Percentiles rank a stretch among this genome's conserved stretches.
Evolutionary conservation across 2,888 invertebrate genomes (phyloP).

Genomic region (Odontothrips loti): DNA sequence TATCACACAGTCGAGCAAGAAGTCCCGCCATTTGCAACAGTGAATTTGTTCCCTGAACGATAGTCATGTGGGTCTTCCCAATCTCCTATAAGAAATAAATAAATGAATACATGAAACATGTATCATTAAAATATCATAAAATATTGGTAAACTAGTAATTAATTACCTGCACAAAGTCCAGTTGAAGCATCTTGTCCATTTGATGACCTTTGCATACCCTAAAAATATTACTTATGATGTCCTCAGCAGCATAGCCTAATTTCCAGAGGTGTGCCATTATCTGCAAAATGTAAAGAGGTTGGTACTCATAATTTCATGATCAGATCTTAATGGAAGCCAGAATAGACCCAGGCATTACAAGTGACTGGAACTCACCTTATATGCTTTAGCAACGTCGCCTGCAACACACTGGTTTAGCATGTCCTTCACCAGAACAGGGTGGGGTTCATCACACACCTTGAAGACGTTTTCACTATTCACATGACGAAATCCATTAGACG

Average conservation of each 20-base stretch:
- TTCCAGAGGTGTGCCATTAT: constrained; percentile 84
- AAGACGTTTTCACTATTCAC: constrained; percentile 94
- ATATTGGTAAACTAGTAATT: constrained; percentile 2
- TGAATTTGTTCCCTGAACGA: constrained; percentile 81
- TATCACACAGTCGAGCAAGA: constrained; percentile 73
- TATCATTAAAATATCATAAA: not conserved
- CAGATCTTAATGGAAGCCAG: too few relatives aligned
- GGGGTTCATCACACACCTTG: constrained; percentile 99
- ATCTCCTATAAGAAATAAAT: constrained; percentile 63
- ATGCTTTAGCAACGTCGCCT: constrained; percentile 80
- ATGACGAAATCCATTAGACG: constrained; percentile 84
- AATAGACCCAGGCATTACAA: constrained; percentile 12
- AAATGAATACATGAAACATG: constrained; percentile 14
- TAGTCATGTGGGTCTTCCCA: constrained; percentile 83
- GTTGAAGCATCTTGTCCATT: constrained; percentile 73
- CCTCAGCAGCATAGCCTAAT: constrained; percentile 94
- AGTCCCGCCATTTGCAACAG: constrained; percentile 88
- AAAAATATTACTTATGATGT: constrained; percentile 92
- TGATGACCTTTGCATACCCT: constrained; percentile 85
- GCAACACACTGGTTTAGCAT: constrained; percentile 82
- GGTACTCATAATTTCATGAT: not conserved
- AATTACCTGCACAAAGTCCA: constrained; percentile 73
- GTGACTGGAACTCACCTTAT: constrained; percentile 53
- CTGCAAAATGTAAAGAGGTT: constrained; percentile 44
- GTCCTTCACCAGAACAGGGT: constrained; percentile 85